These are phyloP conservation scores for Isichthys henryi DNA, from an alignment of 2,113 vertebrate genomes.

Conservation along the genomic window DNA sequence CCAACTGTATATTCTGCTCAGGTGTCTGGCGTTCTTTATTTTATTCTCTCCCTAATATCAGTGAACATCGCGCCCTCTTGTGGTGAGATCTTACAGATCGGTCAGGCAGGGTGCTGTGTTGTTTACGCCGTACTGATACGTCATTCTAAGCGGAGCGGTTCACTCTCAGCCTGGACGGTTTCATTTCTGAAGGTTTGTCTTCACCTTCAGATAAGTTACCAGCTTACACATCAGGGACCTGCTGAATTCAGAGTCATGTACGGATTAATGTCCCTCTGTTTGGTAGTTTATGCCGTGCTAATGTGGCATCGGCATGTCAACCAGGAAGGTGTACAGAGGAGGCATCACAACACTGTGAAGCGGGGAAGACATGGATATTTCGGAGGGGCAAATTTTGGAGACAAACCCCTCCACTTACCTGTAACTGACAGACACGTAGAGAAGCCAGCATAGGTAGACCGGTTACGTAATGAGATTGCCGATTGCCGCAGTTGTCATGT, in stretches of 20 bases:
- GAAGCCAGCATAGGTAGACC: neutral
- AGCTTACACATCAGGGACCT: neutral
- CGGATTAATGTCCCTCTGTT: neutral
- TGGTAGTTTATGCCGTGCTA: neutral
- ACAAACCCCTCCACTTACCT: neutral
- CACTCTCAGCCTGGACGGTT: neutral
- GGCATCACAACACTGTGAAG: neutral
- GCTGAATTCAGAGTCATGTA: neutral
- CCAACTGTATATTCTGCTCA: neutral
- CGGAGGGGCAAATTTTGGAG: neutral
- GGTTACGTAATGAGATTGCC: neutral
- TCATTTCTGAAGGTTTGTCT: neutral
- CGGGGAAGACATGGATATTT: neutral
- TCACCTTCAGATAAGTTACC: neutral
- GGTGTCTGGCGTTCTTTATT: neutral
- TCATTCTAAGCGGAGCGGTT: neutral
- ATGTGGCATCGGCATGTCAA: neutral
- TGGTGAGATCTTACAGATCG: neutral
- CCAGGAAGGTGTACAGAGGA: neutral
- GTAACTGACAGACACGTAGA: neutral
- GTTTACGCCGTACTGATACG: neutral
- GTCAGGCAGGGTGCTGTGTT: neutral
- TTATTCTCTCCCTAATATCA: neutral
- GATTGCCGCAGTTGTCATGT: neutral
- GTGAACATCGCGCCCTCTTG: neutral